A percentile compares a stretch with the other conserved stretches of the same genome.
Conservation (phyloP, 1,140 invertebrate genomes). For the Asbolus verrucosus region DNA sequence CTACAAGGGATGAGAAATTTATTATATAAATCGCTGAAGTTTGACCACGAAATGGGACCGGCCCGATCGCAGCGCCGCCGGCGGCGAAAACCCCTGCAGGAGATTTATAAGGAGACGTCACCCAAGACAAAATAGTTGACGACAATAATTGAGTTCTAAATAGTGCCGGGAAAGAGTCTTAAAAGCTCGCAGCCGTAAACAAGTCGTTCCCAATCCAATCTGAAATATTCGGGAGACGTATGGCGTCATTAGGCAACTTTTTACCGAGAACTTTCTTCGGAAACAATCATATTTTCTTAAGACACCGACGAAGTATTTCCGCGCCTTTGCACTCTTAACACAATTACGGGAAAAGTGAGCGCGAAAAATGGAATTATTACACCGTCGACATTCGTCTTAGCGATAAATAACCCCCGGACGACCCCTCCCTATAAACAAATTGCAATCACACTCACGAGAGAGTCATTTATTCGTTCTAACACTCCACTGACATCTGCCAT, state of each 20-base stretch:
- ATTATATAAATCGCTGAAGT: conserved; percentile 32
- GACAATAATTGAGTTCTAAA: conserved; percentile 28
- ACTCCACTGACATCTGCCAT: no score
- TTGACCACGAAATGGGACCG: conserved; percentile 36
- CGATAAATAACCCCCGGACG: conserved; percentile 3
- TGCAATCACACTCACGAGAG: no score
- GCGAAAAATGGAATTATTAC: conserved; percentile 28
- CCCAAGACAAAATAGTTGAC: neutral
- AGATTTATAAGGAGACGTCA: conserved; percentile 19
- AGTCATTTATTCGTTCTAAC: no score
- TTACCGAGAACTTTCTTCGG: conserved; percentile 24
- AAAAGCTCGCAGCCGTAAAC: conserved; percentile 39
- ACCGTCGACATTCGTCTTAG: neutral
- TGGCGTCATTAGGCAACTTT: conserved; percentile 45
- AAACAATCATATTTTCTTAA: conserved; percentile 44
- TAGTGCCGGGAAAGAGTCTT: conserved; percentile 27
- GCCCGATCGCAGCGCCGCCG: no score
- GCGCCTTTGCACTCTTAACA: conserved; percentile 32
- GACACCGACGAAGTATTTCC: conserved; percentile 11
- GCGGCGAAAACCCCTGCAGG: conserved; percentile 12
- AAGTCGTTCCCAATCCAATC: conserved; percentile 43
- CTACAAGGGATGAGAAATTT: conserved; percentile 37
- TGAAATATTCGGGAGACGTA: conserved; percentile 44
- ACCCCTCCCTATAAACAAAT: conserved; percentile 12
- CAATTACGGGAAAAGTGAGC: conserved; percentile 31